Evolutionary conservation across 1,140 invertebrate species (phyloP), one percentile per base, ranked within the genome.

Genomic region (Cotesia chilonis): DNA sequence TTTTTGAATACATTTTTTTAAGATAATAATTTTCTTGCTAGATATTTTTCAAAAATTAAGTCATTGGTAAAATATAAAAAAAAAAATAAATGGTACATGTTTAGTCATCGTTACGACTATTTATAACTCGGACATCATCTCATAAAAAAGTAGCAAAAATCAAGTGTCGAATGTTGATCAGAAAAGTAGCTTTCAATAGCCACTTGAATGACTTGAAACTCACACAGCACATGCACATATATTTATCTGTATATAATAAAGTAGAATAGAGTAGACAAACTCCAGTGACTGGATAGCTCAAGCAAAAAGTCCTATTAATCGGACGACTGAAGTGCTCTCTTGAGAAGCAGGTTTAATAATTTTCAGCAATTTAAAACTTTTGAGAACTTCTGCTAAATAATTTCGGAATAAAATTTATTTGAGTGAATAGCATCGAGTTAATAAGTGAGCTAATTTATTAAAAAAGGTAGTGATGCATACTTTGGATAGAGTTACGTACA

Each of bases 261-360:
- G 54, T 55, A 55, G 20, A 59, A 47, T 47, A 47, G 41, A 47
- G 41, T 54, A 55, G 52, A 63, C 6, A 20, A 67, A 54, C 20
- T 41, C 41, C 20, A 54, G 65, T 2, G 35, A 20, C 20, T 63
- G 7, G 12, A 38, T 63, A 38, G 35, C 54, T 20, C n/a, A 14
- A 20, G 54, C n/a, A 57, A 57, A 57, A 57, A 57, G 54, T 20
- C 54, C n/a, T n/a, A 57, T 57, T 57, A 57, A 57, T 14, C 54
- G 5, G 6, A 2, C 10, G 6, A 10, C 41, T 47, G 41, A 47
- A 47, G 41, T 47, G 10, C 41, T 47, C 41, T 47, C 4, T 47
- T 10, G 5, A 47, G 6, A 47, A 47, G 6, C 9, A 47, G 41
- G 10, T 47, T 47, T 47, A 7, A 10, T 47, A 9, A 47, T 47